These are phyloP conservation scores for Oriolus oriolus DNA, from an alignment of 2,113 vertebrate genomes.

Conservation along the genomic window DNA sequence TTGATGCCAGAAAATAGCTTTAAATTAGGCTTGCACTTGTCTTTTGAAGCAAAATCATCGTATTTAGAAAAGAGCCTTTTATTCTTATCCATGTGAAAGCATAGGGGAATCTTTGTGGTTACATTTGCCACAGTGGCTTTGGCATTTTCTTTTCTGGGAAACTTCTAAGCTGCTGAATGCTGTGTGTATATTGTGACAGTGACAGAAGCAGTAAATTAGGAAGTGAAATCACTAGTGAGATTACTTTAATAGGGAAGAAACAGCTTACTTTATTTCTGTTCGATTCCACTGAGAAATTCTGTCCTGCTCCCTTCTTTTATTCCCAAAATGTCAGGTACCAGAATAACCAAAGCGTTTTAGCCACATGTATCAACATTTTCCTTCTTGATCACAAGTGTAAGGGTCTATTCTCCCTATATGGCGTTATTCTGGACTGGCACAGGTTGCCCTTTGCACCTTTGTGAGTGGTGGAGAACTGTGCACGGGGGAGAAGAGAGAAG, in stretches of 20 bases:
- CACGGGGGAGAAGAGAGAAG: background rate
- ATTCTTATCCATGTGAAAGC: constrained; percentile 17
- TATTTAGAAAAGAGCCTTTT: background rate
- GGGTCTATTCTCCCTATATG: background rate
- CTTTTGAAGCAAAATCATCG: background rate
- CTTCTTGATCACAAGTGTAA: background rate
- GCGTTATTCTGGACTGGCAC: background rate
- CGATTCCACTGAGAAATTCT: background rate
- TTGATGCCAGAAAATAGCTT: background rate
- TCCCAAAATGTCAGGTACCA: background rate
- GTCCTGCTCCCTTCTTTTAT: background rate
- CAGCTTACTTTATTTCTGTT: background rate
- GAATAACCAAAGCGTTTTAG: background rate
- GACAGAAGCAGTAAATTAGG: background rate
- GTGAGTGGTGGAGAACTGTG: background rate
- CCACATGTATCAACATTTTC: background rate
- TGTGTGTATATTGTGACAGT: background rate
- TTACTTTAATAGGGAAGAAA: constrained; percentile 4
- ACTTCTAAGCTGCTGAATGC: background rate
- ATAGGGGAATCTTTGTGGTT: background rate
- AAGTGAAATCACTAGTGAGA: background rate
- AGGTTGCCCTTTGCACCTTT: background rate
- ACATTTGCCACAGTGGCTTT: background rate
- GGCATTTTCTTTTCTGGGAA: constrained; percentile 10
- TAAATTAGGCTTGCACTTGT: background rate